These are phyloP conservation scores for Aldrovandia affinis DNA, from an alignment of 2,797 vertebrate species.

Conservation along the genomic window DNA sequence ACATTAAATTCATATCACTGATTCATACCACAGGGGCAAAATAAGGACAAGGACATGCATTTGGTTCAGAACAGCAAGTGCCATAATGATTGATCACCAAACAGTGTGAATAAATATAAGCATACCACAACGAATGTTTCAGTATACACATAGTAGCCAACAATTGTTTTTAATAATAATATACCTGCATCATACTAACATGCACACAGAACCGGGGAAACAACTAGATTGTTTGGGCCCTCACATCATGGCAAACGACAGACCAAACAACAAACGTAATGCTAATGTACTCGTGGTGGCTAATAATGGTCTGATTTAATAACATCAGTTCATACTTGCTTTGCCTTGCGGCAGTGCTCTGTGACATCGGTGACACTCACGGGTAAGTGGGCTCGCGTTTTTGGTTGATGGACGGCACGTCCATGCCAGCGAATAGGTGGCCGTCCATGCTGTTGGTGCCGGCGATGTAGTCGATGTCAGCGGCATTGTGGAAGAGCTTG, in stretches of 20 bases:
- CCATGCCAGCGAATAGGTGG: slow-evolving; percentile 79
- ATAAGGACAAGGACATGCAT: not conserved
- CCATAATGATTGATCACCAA: not conserved
- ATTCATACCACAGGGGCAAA: not conserved
- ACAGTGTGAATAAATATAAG: not conserved
- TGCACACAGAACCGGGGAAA: no score
- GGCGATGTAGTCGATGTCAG: slow-evolving; percentile 83
- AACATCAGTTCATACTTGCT: not conserved
- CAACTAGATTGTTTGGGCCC: no score
- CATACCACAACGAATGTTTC: not conserved
- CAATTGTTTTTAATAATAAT: no score
- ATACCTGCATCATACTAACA: no score
- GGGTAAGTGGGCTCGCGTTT: slow-evolving; percentile 56
- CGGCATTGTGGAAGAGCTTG: slow-evolving; percentile 81
- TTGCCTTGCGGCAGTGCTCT: not conserved
- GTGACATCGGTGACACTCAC: slow-evolving; percentile 62
- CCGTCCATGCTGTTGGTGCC: slow-evolving; percentile 92
- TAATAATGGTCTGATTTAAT: not conserved
- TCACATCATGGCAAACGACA: no score
- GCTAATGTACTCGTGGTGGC: not conserved
- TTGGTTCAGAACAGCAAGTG: not conserved
- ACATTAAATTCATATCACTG: not conserved
- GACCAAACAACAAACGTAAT: no score
- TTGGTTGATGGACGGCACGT: slow-evolving; percentile 80
- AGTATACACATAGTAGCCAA: not conserved